Base-by-base conservation (phyloP, 92 coral and sea anemone genomes). In the Chrysogorgia sp. region DNA sequence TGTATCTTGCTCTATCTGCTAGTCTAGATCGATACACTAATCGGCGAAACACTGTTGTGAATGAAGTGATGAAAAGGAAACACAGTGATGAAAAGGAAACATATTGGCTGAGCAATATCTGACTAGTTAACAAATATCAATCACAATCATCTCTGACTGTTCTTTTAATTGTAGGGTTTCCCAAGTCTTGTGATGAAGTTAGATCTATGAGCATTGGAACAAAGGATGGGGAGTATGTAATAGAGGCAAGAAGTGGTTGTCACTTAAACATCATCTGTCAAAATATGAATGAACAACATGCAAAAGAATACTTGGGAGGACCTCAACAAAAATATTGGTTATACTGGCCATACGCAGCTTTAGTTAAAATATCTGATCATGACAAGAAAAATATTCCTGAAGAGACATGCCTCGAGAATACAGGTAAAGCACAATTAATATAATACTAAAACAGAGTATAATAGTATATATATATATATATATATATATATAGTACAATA, bases 221-320 rank as follows among this genome's bases (percentile, higher is more conserved):
- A 56, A 81, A 89, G 78, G 97, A 92, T 57, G 97, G 97, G 20
- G 97, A 92, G 71, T 92, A 92, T 81, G 92, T 92, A 35, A 88
- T 92, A 50, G 84, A 86, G 72, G 97, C 92, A 37, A 79, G 94
- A 23, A 86, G 86, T 32, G 77, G 83, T 58, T 92, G 97, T 71
- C 97, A 92, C 75, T 86, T 92, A 63, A 92, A 88, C 71, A 90
- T 92, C 88, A 92, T 92, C 74, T 92, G 97, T 77, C 92, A 92
- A 60, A 92, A 92, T 85, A 92, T 92, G 97, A 82, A 92, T 32
- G 94, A 92, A 24, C 85, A 91, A 72, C 84, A 76, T 34, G 94
- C 97, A 10, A 92, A 90, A 53, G 97, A 92, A 87, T 92, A 82
- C 90, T 90, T 92, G 2, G 97, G 97, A 12, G 97, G 97, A 0